These are phyloP conservation scores for Phaenicophaeus curvirostris DNA, from an alignment of 2,797 vertebrate genomes.

Conservation along the genomic window DNA sequence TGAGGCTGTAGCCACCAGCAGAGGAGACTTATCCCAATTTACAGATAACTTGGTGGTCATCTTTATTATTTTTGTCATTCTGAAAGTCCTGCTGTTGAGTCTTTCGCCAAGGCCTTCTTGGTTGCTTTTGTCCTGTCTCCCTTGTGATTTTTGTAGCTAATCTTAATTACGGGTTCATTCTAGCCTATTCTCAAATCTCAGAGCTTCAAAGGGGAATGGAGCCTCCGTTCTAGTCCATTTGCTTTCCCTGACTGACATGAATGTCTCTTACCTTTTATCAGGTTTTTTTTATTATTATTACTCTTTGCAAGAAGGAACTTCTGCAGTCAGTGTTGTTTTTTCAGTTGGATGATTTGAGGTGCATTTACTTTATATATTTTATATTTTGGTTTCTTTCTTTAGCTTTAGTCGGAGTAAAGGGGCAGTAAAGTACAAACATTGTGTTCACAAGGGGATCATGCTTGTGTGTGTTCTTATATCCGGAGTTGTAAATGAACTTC, in stretches of 20 bases:
- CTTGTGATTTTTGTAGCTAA: background rate
- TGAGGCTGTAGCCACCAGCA: background rate
- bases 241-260: background rate
- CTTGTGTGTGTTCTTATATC: background rate
- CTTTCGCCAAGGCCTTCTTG: background rate
- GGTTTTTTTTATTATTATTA: background rate
- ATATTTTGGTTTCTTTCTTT: background rate
- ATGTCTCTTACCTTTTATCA: background rate
- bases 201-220: background rate
- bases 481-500: background rate
- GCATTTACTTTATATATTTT: background rate
- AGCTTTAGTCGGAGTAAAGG: background rate
- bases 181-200: background rate
- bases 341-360: background rate
- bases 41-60: background rate
- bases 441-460: background rate
- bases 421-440: background rate
- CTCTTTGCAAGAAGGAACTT: background rate
- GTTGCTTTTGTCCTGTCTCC: background rate
- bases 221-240: background rate
- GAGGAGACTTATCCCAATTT: background rate
- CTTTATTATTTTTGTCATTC: background rate
- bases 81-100: background rate
- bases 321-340: background rate
- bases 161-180: background rate